Evolutionary conservation across 2,797 vertebrate genomes (phyloP).

Genomic region (Halcyon smyrnensis): DNA sequence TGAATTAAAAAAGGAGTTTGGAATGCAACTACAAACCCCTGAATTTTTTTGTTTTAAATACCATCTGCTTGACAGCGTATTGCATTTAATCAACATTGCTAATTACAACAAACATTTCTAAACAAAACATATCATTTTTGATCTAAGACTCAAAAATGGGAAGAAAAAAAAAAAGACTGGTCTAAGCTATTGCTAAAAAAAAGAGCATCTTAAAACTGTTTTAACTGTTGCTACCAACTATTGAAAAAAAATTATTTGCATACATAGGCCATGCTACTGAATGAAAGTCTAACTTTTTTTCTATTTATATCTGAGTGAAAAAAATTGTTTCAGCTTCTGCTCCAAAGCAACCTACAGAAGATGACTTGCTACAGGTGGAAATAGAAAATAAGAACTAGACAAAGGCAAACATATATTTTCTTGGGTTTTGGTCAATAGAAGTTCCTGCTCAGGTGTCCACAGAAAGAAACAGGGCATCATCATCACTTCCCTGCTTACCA

Average conservation of each 20-base stretch:
- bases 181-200: background rate
- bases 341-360: background rate
- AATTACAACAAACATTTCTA: slow-evolving; percentile 61
- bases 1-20: slow-evolving; percentile 14
- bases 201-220: background rate
- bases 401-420: background rate
- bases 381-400: background rate
- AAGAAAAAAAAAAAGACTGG: background rate
- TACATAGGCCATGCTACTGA: background rate
- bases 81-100: slow-evolving; percentile 54
- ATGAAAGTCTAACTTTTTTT: background rate
- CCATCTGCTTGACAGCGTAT: slow-evolving; percentile 55
- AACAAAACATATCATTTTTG: slow-evolving; percentile 19
- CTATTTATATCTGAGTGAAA: background rate
- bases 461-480: accelerated
- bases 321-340: background rate
- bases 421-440: background rate
- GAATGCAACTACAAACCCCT: slow-evolving; percentile 59
- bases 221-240: background rate
- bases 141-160: background rate
- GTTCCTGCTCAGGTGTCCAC: background rate
- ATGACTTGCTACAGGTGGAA: background rate
- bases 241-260: background rate
- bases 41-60: slow-evolving; percentile 48
- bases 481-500: background rate